These are phyloP conservation scores for Drosophila aff. DNA, from an alignment of 1,140 invertebrate genomes.

Conservation along the genomic window DNA sequence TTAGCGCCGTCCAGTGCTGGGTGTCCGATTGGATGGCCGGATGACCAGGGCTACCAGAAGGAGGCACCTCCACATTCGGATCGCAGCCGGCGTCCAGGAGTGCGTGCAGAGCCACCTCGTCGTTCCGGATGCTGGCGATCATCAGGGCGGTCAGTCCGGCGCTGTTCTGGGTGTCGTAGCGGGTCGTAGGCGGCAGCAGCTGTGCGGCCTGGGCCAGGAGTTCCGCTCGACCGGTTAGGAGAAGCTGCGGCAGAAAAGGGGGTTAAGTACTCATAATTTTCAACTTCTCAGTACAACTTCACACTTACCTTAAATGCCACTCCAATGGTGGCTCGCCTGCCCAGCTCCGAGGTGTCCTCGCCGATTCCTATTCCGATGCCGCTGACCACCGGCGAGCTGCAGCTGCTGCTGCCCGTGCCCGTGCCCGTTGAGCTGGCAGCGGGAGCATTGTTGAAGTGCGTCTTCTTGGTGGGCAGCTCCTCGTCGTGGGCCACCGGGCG, in stretches of 20 bases:
- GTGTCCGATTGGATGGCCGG: constrained; percentile 88
- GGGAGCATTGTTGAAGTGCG: constrained; percentile 48
- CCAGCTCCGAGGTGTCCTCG: constrained; percentile 83
- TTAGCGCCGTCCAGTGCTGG: constrained; percentile 92
- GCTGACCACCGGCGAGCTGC: constrained; percentile 49
- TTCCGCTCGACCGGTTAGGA: constrained; percentile 91
- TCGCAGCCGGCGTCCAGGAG: constrained; percentile 92
- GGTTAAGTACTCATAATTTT: neutral
- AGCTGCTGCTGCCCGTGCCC: constrained; percentile 48
- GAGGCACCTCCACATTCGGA: constrained; percentile 90
- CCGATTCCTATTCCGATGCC: constrained; percentile 51
- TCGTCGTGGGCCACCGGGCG: constrained; percentile 88
- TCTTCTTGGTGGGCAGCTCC: constrained; percentile 85
- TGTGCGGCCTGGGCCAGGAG: constrained; percentile 91
- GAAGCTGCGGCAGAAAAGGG: constrained; percentile 83
- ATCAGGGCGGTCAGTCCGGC: constrained; percentile 93
- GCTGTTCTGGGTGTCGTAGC: constrained; percentile 91
- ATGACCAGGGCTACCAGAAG: constrained; percentile 74
- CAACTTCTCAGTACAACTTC: neutral
- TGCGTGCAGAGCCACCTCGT: constrained; percentile 90
- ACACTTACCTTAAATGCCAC: constrained; percentile 89
- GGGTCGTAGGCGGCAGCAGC: constrained; percentile 90
- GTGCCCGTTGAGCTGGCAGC: constrained; percentile 26
- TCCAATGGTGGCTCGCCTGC: constrained; percentile 89
- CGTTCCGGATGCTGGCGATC: constrained; percentile 92